Conservation (phyloP, 2,113 vertebrate genomes). For the Apus apus region DNA sequence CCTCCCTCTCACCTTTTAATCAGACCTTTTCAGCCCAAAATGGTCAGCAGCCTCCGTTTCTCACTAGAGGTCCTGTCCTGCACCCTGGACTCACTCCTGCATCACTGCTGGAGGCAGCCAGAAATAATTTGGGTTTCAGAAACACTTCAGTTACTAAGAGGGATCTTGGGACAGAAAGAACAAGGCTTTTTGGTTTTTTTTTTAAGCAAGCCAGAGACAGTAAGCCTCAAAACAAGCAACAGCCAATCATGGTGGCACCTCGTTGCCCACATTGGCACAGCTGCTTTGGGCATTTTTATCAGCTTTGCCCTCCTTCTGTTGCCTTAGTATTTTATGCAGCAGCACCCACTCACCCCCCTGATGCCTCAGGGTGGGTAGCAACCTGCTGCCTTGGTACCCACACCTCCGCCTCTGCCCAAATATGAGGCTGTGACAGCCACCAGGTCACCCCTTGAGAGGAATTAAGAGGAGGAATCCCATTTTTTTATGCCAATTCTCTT, state of each 20-base stretch:
- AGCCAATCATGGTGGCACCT: background rate
- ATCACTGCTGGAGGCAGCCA: background rate
- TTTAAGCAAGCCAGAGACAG: background rate
- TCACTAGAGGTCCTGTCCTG: background rate
- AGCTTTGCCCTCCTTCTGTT: conserved; percentile 16
- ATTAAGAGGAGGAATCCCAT: background rate
- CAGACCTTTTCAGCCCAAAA: background rate
- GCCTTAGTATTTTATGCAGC: background rate
- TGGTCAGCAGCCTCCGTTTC: background rate
- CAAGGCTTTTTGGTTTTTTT: background rate
- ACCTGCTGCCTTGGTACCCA: background rate
- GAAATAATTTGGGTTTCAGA: background rate
- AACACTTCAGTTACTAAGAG: background rate
- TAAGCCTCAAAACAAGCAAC: background rate
- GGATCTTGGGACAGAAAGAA: background rate
- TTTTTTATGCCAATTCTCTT: background rate
- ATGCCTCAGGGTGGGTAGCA: background rate
- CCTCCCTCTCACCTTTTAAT: background rate
- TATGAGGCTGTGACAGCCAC: background rate
- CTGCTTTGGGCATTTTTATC: conserved; percentile 22
- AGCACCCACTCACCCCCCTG: background rate
- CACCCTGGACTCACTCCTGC: background rate
- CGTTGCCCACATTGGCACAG: conserved; percentile 7
- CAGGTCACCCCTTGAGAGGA: background rate
- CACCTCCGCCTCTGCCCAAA: background rate